Conservation (phyloP, 2,888 invertebrate species). For the Steinernema hermaphroditum region DNA sequence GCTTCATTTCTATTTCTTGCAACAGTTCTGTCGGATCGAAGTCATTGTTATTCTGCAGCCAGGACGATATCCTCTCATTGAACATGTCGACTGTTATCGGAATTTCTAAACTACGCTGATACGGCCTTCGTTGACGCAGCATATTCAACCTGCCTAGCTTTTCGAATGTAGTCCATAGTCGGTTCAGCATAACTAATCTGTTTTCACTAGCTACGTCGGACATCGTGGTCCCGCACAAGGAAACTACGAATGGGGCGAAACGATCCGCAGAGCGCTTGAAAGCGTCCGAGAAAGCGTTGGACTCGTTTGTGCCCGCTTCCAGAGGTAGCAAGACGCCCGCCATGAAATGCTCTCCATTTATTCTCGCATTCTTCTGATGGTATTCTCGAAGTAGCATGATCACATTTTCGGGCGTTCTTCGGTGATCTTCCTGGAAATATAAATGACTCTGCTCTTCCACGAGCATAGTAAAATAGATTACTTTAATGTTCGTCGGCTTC, state of each 20-base stretch:
- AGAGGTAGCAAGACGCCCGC: conserved; percentile 42
- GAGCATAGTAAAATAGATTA: neutral
- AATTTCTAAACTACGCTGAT: conserved; percentile 36
- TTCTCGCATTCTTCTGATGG: conserved; percentile 40
- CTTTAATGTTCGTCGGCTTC: neutral
- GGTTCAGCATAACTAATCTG: conserved; percentile 40
- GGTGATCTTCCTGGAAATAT: conserved; percentile 17
- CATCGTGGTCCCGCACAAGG: conserved; percentile 47
- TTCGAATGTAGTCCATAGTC: conserved; percentile 43
- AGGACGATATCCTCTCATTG: conserved; percentile 43
- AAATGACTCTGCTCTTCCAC: neutral
- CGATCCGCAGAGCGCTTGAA: conserved; percentile 36
- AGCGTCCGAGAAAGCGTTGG: conserved; percentile 8
- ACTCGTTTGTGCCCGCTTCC: conserved; percentile 31
- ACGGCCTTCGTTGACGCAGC: neutral
- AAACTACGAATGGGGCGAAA: conserved; percentile 48
- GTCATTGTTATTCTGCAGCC: conserved; percentile 46
- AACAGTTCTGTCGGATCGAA: conserved; percentile 44
- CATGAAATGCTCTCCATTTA: conserved; percentile 43
- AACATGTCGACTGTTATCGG: conserved; percentile 39
- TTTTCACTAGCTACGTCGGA: conserved; percentile 43
- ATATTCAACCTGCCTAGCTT: conserved; percentile 31
- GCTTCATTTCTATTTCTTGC: conserved; percentile 33
- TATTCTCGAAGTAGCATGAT: conserved; percentile 43
- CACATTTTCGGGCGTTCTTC: conserved; percentile 41